Evolutionary conservation across 2,797 vertebrate species (phyloP).

Genomic region (Otus scops): DNA sequence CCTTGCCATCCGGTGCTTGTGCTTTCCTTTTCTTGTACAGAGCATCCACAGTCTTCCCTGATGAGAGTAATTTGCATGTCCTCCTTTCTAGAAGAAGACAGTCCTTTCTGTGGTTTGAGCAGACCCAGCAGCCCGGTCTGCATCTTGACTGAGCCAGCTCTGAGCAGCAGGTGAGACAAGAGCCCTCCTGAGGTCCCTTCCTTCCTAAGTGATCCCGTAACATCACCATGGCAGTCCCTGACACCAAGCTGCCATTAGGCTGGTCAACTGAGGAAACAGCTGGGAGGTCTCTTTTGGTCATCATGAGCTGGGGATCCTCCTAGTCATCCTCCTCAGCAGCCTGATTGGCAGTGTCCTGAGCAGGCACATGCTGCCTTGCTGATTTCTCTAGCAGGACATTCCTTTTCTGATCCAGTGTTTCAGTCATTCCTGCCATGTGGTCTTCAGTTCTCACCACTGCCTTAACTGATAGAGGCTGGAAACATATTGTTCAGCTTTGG

Average conservation of each 20-base stretch:
- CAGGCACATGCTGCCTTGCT: neutral
- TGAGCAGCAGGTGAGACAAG: neutral
- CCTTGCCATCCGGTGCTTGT: neutral
- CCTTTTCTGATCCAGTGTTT: neutral
- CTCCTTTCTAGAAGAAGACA: neutral
- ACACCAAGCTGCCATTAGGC: neutral
- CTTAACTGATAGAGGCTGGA: neutral
- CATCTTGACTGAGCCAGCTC: fast-evolving
- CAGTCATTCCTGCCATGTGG: neutral
- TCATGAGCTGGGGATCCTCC: neutral
- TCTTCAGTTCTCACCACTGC: neutral
- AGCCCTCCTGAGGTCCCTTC: neutral
- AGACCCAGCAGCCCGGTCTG: fast-evolving
- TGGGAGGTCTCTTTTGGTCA: neutral
- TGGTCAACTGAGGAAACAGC: neutral
- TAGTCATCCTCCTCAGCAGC: neutral
- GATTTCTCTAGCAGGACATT: neutral
- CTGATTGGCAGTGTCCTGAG: neutral
- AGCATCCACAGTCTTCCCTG: neutral
- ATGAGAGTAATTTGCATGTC: neutral
- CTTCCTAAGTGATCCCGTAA: neutral
- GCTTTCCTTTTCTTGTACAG: neutral
- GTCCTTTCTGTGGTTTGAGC: neutral
- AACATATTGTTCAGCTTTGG: neutral
- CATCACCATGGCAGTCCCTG: neutral